Evolutionary conservation across 2,888 invertebrate species (phyloP), one percentile per base, ranked within the genome.

Genomic region (Diadegma fenestrale): DNA sequence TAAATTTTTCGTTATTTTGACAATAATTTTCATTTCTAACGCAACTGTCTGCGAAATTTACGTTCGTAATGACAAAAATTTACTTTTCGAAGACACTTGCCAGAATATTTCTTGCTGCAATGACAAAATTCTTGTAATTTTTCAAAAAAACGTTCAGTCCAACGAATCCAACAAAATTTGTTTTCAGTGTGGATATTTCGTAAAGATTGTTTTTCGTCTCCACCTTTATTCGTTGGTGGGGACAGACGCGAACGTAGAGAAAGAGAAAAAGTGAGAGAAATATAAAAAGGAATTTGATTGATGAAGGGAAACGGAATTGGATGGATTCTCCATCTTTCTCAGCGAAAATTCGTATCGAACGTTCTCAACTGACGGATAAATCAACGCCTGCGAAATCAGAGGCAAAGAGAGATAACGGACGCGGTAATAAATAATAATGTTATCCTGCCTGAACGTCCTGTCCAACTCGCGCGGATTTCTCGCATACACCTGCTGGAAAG

Each of bases 401-500:
- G 66, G 72, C 73, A 77, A 85, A 88, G 87, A 88, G 87, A 87
- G 89, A 89, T 88, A 88, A 89, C 88, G 87, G 86, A 88, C 86
- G 85, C 75, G 88, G 88, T 82, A 88, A 89, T 89, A 89, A 89
- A 89, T 89, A 89, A 89, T 89, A 88, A 88, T 87, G 82, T 79
- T 87, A 87, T 89, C 82, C 87, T 51, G 72, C 79, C 22, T 48
- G 58, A 51, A 48, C 75, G 76, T 76, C 73, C 84, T 86, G 86
- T 86, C 87, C 71, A 87, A 87, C 84, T 86, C 84, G 76, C 84
- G 76, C 79, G 54, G 69, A 82, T 45, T 45, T 75, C 63, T 63
- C 58, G 17, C 61, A 75, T 85, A 81, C 69, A 81, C 72, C 76
- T 85, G 66, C 76, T 85, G 66, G 72, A 73, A 80, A 71, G 51